Base-by-base conservation (phyloP, 2,888 invertebrate species). In the Apotomis capreana region DNA sequence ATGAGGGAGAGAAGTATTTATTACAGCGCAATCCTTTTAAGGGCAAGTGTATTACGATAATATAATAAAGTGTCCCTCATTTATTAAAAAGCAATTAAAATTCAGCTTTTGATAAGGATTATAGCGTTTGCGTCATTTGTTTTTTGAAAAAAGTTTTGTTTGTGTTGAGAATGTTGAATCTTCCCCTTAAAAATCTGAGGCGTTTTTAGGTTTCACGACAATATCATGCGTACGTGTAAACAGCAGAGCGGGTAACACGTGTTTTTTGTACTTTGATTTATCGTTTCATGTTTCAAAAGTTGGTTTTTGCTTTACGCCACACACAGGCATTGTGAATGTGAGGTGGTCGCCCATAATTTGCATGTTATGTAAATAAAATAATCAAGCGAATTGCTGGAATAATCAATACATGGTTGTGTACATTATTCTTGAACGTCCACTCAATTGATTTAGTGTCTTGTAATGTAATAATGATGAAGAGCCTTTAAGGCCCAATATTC, bases 191-290 rank as follows among this genome's bases (percentile, higher is more conserved):
- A 80, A 67, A 77, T 75, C 77, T 79, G 75, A 81, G 80, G 79
- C 82, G 83, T 87, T 87, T 87, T 87, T 85, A 86, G 81, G 83
- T 73, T 78, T 76, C 78, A 85, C 91, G 89, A 90, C 91, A 91
- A 86, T 88, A 90, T 91, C 86, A 82, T 83, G 80, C 81, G 81
- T 85, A 81, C 83, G 87, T 87, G 89, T 88, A 90, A 91, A 92
- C 91, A 91, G 87, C 89, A 86, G 89, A 83, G 82, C 83, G 79
- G 85, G 88, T 89, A 90, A 91, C 92, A 91, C 92, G 87, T 91
- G 84, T 87, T 91, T 89, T 92, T 91, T 92, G 87, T 86, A 80
- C 85, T 87, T 89, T 90, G 92, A 92, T 91, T 92, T 92, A 92
- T 90, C 88, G 90, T 91, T 89, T 89, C 87, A 86, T 78, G 86